Base-by-base conservation (phyloP, 2,113 vertebrate species). In the Recurvirostra avosetta region DNA sequence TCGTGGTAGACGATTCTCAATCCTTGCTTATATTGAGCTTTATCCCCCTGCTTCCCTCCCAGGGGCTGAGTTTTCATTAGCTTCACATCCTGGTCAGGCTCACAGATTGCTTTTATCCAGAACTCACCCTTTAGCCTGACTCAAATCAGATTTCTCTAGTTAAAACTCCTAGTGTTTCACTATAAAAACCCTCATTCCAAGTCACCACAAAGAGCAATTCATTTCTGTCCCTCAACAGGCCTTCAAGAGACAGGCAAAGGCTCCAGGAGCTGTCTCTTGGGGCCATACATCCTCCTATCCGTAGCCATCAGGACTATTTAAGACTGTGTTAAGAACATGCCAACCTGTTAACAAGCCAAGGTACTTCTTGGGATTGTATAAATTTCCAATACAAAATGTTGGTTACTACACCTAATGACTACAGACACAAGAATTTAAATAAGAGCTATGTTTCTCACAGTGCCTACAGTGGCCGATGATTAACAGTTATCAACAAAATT, bases 91-190 rank as follows among this genome's bases (percentile, higher is more conserved):
- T n/a, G 36, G 70, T 90, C 43, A 68, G 84, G 71, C 84, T 88
- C 55, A 75, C 1, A 1, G 58, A 22, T 32, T 66, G 81, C 74
- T 61, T 45, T 91, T 82, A 90, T 49, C 53, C 49, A 49, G 49
- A 68, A 52, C 38, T 94, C 81, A 68, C 40, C 47, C 76, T 92
- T 87, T 9, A 78, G 68, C 73, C 76, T 20, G 52, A n/a, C n/a
- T 78, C 84, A 89, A 96, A 95, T 91, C 81, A 91, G 77, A 88
- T 88, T 90, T 80, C 86, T 77, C 53, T 20, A 25, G 58, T 49
- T 75, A 63, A 68, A 45, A n/a, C 61, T 96, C n/a, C 87, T 95
- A 85, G 49, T 32, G n/a, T 96, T 97, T 96, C 84, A 94, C 81
- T 26, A 52, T 62, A 63, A 78, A 86, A 85, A 56, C 30, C 11